Evolutionary conservation across 2,113 vertebrate species (phyloP), one percentile per base, ranked within the genome.

Genomic region (Megaceryle torquata): DNA sequence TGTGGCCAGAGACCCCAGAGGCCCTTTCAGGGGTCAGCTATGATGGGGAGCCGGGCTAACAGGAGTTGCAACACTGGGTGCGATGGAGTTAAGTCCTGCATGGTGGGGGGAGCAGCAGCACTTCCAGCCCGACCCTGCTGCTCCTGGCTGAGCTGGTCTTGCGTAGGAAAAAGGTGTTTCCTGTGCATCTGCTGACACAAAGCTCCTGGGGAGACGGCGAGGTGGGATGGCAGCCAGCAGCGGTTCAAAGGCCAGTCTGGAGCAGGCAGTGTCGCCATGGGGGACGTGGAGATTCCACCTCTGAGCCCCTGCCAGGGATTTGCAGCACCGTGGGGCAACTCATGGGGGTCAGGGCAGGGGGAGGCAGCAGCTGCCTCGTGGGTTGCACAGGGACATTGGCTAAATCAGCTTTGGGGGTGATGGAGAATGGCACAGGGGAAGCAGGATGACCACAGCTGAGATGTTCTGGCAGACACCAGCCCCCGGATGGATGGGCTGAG

Each of bases 151-250:
- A 75, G 56, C 43, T 0, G 1, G 33, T 51, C 57, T 64, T 29
- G 79, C 22, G 92, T 96, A 95, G 97, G 97, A 97, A 97, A 97
- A 98, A 97, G 97, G 91, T 97, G 96, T 93, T 98, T 98, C 97
- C 97, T 97, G 93, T 96, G 86, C 90, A 93, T 96, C 85, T 93
- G 97, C 96, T 97, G 95, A 97, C 94, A 91, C 57, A 78, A 50
- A 86, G 89, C 81, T 92, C 91, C 82, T 68, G 91, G 76, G 80
- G 79, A 86, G 12, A 1, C 2, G 11, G 15, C 0, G 24, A 79
- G 74, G 65, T 86, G 93, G 95, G 94, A 82, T 2, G 12, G 70
- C 15, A 19, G 91, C 84, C 87, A 92, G 70, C 78, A 57, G 74
- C 5, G 1, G 51, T 44, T 59, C 46, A 5, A 51, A 74, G 76